These are phyloP conservation scores for Castor canadensis DNA, from an alignment of 2,113 vertebrate genomes.

Conservation along the genomic window DNA sequence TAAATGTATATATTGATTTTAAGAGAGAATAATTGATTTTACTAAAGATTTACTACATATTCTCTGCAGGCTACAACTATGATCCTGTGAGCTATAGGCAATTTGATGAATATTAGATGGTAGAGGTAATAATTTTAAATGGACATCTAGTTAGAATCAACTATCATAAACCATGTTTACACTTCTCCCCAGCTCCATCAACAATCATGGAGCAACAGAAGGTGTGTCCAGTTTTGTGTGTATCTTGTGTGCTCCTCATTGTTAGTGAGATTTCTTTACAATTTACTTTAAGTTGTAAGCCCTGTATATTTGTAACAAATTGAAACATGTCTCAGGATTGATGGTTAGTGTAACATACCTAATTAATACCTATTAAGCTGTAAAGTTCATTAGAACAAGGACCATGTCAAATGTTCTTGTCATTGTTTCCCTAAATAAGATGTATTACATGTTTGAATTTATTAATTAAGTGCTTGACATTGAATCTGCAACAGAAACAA, in stretches of 20 bases:
- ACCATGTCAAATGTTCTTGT: background rate
- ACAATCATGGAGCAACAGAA: background rate
- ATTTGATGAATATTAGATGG: background rate
- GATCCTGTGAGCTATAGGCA: background rate
- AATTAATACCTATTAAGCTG: background rate
- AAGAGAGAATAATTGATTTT: background rate
- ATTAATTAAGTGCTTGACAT: background rate
- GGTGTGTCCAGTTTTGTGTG: background rate
- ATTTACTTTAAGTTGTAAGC: background rate
- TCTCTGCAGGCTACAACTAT: background rate
- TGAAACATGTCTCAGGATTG: background rate
- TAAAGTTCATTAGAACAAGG: background rate
- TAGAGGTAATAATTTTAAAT: background rate
- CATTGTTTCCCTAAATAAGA: background rate
- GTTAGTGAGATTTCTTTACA: background rate
- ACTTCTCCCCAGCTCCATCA: background rate
- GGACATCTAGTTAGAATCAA: background rate
- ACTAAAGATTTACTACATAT: background rate
- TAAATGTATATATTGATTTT: background rate
- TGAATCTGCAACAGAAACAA: background rate
- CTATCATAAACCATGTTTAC: background rate
- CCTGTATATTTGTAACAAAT: background rate
- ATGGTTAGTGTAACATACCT: background rate
- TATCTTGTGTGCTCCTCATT: background rate
- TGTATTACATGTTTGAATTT: background rate